Conservation (phyloP, 2,888 invertebrate genomes). For the Megastigmus dorsalis region DNA sequence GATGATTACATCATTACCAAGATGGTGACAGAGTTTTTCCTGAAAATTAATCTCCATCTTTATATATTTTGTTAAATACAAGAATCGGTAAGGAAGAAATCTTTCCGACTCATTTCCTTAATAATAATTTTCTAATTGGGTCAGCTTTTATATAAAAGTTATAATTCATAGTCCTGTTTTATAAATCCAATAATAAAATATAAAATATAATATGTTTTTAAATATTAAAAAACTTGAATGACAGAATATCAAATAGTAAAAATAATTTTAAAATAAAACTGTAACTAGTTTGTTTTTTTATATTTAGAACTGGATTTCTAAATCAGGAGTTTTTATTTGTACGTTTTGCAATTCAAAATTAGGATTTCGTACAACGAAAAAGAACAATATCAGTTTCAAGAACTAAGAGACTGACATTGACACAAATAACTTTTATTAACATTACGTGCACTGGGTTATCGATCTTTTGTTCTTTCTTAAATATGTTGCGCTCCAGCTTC, state of each 20-base stretch:
- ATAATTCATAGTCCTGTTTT: constrained; percentile 24
- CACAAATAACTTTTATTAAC: constrained; percentile 15
- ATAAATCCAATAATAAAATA: constrained; percentile 16
- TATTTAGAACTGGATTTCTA: constrained; percentile 17
- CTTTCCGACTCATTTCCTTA: too few species aligned
- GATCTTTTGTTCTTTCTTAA: constrained; percentile 13
- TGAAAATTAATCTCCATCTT: too few species aligned
- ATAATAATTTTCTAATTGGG: background rate
- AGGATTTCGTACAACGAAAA: constrained; percentile 30
- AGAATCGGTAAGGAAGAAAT: too few species aligned
- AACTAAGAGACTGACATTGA: background rate
- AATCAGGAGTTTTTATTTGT: constrained; percentile 23
- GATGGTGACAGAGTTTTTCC: too few species aligned
- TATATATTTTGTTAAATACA: too few species aligned
- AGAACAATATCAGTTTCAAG: constrained; percentile 12
- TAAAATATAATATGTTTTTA: constrained; percentile 15
- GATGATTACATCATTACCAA: too few species aligned
- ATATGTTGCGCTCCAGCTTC: constrained; percentile 17
- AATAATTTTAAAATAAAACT: constrained; percentile 2
- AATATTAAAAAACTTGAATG: background rate
- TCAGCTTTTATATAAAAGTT: constrained; percentile 29
- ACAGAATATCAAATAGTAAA: background rate
- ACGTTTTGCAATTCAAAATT: constrained; percentile 18
- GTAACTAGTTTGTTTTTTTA: background rate
- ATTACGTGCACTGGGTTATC: constrained; percentile 22